Evolutionary conservation across 2,888 invertebrate genomes (phyloP).

Genomic region (Busseola fusca): DNA sequence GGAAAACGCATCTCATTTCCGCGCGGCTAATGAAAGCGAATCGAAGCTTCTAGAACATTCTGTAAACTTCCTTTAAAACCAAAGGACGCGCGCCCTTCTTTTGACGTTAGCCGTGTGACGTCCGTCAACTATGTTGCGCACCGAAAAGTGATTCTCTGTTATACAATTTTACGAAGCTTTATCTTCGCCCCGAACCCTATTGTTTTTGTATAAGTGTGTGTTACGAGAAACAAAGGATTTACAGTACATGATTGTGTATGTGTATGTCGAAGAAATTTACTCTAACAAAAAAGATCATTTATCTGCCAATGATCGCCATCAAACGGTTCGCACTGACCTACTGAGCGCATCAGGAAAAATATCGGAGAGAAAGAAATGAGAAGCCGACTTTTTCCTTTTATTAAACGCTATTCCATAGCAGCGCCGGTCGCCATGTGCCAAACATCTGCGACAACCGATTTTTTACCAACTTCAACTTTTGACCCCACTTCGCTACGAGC

Average conservation of each 20-base stretch:
- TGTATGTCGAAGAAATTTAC: not conserved
- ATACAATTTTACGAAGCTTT: not conserved
- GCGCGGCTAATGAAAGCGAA: not conserved
- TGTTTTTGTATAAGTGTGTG: not conserved
- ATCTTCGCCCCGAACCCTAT: not conserved
- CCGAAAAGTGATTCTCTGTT: not conserved
- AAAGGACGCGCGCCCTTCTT: not conserved
- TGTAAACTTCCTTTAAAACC: not conserved
- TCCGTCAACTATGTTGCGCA: not conserved
- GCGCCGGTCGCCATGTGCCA: slow-evolving; percentile 79
- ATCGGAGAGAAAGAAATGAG: slow-evolving; percentile 61
- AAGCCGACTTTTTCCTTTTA: slow-evolving; percentile 65
- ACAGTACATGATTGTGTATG: not conserved
- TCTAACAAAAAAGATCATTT: slow-evolving; percentile 4
- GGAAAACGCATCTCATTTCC: not conserved
- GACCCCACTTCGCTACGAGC: slow-evolving; percentile 85
- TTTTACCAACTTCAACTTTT: slow-evolving; percentile 86
- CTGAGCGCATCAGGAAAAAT: slow-evolving; percentile 57
- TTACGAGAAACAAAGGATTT: not conserved
- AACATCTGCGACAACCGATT: slow-evolving; percentile 84
- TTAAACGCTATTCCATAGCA: slow-evolving; percentile 66
- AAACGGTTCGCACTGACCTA: slow-evolving; percentile 51
- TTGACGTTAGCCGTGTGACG: not conserved
- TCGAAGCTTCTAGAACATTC: not conserved
- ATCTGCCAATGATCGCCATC: slow-evolving; percentile 42